Evolutionary conservation across 1,140 invertebrate genomes (phyloP), one percentile per base, ranked within the genome.

Genomic region (Caligus rogercresseyi): DNA sequence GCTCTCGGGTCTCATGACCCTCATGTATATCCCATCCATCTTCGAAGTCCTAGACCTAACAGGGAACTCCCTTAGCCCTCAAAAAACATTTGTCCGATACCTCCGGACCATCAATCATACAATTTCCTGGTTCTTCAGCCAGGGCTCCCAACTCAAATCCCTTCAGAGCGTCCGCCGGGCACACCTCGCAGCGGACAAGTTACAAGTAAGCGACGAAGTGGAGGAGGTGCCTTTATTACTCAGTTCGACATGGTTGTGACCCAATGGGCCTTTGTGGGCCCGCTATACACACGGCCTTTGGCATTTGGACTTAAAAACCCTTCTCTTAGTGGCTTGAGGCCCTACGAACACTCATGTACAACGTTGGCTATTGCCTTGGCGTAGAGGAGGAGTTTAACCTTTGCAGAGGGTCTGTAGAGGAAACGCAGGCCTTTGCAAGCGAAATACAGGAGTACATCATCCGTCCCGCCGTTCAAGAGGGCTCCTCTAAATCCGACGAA

Each of bases 221-320:
- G 31, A n/a, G n/a, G n/a, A 43, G 26, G 24, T 3, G 20, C 15
- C 2, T 16, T 16, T 16, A 62, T 62, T 20, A 62, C 52, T 23
- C 61, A 63, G 25, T 63, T 62, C 16, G 61, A 63, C 24, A 63
- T 63, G 61, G 23, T 63, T 16, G 53, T 63, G 15, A 63, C 61
- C 25, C 61, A 63, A 24, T 63, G 61, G 61, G 61, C 51, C 1
- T 63, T 63, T 63, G 23, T 63, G 15, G 61, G 52, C 19, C 61
- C 52, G 19, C 13, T 26, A 16, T 26, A 53, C 19, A 56, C 52
- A 15, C 20, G 25, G 3, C 57, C 57, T n/a, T 20, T 16, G 43
- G n/a, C 16, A 24, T 18, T 60, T 60, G 57, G 57, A 18, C 18
- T 60, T 1, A 43, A 19, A 2, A 18, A n/a, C n/a, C 2, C 26